These are phyloP conservation scores for Eupithecia exiguata DNA, from an alignment of 2,888 invertebrate species.

Conservation along the genomic window DNA sequence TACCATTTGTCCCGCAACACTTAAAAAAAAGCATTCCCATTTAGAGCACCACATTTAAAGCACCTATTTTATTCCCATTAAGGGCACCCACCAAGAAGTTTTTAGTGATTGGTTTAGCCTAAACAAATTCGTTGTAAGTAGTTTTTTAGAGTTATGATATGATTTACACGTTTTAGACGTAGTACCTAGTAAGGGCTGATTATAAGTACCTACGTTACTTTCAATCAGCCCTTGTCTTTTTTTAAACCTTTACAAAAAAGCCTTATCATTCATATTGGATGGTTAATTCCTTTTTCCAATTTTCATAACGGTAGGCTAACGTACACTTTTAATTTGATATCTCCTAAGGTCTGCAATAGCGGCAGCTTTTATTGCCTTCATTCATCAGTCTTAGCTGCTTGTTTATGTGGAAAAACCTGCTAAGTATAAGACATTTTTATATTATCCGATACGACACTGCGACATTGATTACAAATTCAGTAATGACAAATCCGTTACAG, in stretches of 20 bases:
- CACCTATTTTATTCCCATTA: too few species aligned
- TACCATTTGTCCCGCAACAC: too few species aligned
- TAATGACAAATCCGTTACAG: neutral
- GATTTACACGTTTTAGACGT: too few species aligned
- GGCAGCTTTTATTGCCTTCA: slow-evolving; percentile 53
- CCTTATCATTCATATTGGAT: neutral
- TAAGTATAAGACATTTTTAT: neutral
- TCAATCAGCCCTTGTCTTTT: neutral
- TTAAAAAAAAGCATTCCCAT: too few species aligned
- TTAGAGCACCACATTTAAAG: too few species aligned
- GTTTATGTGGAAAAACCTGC: slow-evolving; percentile 39
- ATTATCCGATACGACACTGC: neutral
- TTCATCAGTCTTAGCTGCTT: slow-evolving; percentile 52
- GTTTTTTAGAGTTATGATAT: too few species aligned
- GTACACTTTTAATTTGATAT: slow-evolving; percentile 47
- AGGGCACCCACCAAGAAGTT: too few species aligned
- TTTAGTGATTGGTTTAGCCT: too few species aligned
- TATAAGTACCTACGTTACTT: too few species aligned
- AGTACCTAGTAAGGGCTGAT: too few species aligned
- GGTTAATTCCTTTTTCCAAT: neutral
- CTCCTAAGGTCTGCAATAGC: slow-evolving; percentile 35
- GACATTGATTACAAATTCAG: neutral
- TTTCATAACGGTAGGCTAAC: neutral
- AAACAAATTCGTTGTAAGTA: too few species aligned
- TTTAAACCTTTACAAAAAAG: neutral